Percentiles rank a stretch among this genome's conserved stretches.
phyloP scores from a whole-genome alignment of 2,113 vertebrate genomes.

The Blennius ocellaris region DNA sequence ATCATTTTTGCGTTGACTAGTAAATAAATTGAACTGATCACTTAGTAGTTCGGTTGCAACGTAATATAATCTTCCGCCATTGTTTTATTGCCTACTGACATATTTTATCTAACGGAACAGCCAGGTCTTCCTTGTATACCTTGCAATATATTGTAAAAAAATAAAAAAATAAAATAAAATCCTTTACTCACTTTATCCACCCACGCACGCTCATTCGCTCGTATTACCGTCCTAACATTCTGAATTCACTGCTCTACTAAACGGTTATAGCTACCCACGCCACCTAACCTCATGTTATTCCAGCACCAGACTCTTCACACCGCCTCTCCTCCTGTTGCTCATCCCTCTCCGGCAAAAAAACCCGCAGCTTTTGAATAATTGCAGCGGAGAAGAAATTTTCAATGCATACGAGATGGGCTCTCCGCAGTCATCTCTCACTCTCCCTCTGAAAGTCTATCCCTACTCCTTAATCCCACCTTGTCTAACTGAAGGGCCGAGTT shows the following conservation, averaged over 20 bases:
- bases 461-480: conserved; percentile 77
- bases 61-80: background rate
- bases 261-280: conserved; percentile 57
- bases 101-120: conserved; percentile 28
- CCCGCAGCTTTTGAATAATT: conserved; percentile 85
- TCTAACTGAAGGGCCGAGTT: conserved; percentile 70
- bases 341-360: conserved; percentile 67
- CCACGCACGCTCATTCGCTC: conserved; percentile 22
- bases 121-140: conserved; percentile 13
- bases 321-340: conserved; percentile 57
- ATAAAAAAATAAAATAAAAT: too few species aligned
- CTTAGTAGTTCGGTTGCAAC: too few species aligned
- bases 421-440: conserved; percentile 64
- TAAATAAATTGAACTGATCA: too few species aligned
- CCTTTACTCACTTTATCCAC: conserved; percentile 45
- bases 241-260: conserved; percentile 51
- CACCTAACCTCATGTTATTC: conserved; percentile 67
- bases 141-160: conserved; percentile 32
- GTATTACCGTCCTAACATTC: conserved; percentile 17
- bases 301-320: conserved; percentile 63
- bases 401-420: conserved; percentile 86
- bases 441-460: conserved; percentile 76
- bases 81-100: conserved; percentile 41
- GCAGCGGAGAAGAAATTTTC: conserved; percentile 83
- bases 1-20: too few species aligned